These are phyloP conservation scores for Paracanthobrama guichenoti DNA, from an alignment of 2,113 vertebrate genomes.

Conservation along the genomic window DNA sequence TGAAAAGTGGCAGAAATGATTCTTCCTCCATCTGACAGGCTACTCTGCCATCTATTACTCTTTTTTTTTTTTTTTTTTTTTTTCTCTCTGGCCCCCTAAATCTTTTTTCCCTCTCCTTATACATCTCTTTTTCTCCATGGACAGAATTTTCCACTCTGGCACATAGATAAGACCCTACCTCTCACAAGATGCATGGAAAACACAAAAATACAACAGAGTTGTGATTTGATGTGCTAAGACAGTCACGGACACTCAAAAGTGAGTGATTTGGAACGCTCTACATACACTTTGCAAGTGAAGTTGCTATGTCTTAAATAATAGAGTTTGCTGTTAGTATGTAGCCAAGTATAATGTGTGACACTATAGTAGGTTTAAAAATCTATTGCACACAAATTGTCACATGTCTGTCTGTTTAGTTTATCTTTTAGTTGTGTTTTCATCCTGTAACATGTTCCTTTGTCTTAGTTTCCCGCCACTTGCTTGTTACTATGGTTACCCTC, in stretches of 20 bases:
- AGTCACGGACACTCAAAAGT: neutral
- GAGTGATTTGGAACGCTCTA: neutral
- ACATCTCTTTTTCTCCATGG: conserved; percentile 26
- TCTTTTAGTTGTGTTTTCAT: no score
- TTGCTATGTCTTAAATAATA: neutral
- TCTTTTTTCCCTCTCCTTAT: conserved; percentile 30
- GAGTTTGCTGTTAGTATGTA: neutral
- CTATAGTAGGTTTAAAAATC: neutral
- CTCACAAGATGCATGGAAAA: conserved; percentile 59
- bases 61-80: no score
- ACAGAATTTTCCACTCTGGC: conserved; percentile 66
- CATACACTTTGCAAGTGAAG: no score
- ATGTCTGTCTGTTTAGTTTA: no score
- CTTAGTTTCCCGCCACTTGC: no score
- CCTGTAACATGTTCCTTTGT: no score
- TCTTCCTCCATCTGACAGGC: conserved; percentile 17
- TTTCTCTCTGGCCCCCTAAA: conserved; percentile 25
- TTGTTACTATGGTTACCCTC: no score
- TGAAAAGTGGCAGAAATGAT: conserved; percentile 15
- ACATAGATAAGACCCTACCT: conserved; percentile 64
- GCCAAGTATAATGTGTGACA: neutral
- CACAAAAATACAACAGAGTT: conserved; percentile 50
- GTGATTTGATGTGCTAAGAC: neutral
- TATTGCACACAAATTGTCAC: no score
- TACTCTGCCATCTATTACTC: conserved; percentile 4